Conservation (phyloP, 2,888 invertebrate species). For the Euproctis similis region DNA sequence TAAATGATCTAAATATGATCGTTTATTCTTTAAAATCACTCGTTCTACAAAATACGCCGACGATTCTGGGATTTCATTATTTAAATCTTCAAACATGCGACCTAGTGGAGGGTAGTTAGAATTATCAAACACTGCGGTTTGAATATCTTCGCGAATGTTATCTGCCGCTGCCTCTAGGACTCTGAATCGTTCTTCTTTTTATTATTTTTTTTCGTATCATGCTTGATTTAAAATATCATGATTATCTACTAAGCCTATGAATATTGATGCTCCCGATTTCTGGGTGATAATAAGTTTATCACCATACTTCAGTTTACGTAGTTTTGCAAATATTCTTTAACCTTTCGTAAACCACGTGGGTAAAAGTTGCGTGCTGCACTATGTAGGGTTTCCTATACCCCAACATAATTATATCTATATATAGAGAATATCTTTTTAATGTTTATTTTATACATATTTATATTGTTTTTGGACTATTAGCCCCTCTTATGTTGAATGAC, state of each 20-base stretch:
- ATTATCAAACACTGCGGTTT: slow-evolving; percentile 9
- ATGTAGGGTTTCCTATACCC: too few relatives aligned
- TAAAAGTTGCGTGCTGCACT: too few relatives aligned
- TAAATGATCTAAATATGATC: slow-evolving; percentile 23
- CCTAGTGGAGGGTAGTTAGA: slow-evolving; percentile 24
- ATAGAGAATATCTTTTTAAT: too few relatives aligned
- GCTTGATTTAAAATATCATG: slow-evolving; percentile 20
- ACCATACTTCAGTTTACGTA: slow-evolving; percentile 20
- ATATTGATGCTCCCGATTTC: slow-evolving; percentile 6
- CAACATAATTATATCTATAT: too few relatives aligned
- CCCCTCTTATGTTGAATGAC: too few relatives aligned
- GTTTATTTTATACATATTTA: too few relatives aligned
- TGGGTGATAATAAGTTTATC: slow-evolving; percentile 28
- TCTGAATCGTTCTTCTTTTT: slow-evolving; percentile 22
- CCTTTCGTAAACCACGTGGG: too few relatives aligned
- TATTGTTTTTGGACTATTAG: too few relatives aligned
- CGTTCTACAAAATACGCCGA: slow-evolving; percentile 22
- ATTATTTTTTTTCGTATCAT: slow-evolving; percentile 24
- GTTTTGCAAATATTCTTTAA: slow-evolving; percentile 15
- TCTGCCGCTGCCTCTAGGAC: slow-evolving; percentile 13
- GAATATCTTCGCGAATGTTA: slow-evolving; percentile 9
- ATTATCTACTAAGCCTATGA: slow-evolving; percentile 7
- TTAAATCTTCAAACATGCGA: slow-evolving; percentile 29
- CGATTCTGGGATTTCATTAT: slow-evolving; percentile 26
- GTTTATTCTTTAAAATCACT: slow-evolving; percentile 30